Evolutionary conservation across 1,140 invertebrate genomes (phyloP), one percentile per base, ranked within the genome.

Genomic region (Hyles vespertilio): DNA sequence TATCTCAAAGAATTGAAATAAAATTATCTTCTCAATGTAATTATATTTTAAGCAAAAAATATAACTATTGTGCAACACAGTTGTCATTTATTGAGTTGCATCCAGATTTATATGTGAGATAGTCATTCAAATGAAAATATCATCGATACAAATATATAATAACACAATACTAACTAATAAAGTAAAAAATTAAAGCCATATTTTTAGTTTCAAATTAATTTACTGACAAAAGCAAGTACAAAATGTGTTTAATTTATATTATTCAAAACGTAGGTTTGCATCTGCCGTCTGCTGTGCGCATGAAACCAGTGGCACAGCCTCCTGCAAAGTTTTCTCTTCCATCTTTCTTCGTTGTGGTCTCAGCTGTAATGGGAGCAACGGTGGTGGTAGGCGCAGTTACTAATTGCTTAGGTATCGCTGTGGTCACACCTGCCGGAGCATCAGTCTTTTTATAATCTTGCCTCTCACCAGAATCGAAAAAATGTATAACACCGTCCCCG

Each of bases 291-390:
- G 61, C 33, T 3, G 79, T 82, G 11, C 65, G 60, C 56, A 59
- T 55, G 52, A 63, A 82, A 12, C 80, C 79, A 34, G 72, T 33
- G 12, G 69, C 51, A 58, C 82, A 85, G 33, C 64, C 73, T 34
- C 67, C 80, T 32, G 53, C 32, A 45, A 85, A 79, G 40, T 74
- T 79, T 61, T 76, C 79, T 61, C 67, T 72, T 43, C 75, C 77
- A 32, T 71, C 69, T 51, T 76, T 70, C 11, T 47, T 55, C 0
- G 51, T 59, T 12, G 47, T 49, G 46, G 55, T 55, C 32, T 60
- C 59, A 45, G 2, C 43, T 43, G 56, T 63, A n/a, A 46, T 58
- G 10, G 44, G 51, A 40, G 48, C 43, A 44, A 10, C 7, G 9
- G 54, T 52, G 46, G 58, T 61, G 12, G 46, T 61, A 34, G 55